phyloP scores from a whole-genome alignment of 1,140 invertebrate genomes.

The Aporrectodea caliginosa region DNA sequence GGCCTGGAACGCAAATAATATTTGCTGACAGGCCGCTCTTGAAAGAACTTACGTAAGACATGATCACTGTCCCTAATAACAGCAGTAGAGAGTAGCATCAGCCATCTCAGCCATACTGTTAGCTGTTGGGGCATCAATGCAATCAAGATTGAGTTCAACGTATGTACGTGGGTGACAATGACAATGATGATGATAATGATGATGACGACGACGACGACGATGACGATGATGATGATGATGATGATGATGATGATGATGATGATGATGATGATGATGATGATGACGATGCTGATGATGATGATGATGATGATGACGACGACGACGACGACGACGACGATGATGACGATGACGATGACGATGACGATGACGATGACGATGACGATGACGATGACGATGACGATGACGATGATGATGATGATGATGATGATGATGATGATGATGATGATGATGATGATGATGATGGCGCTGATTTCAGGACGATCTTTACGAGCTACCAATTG shows the following conservation, averaged over 20 bases:
- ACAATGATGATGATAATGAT: background rate
- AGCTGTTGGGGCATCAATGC: too few relatives aligned
- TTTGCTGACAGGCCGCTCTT: too few relatives aligned
- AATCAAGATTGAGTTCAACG: too few relatives aligned
- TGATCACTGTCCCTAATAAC: too few relatives aligned
- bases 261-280: background rate
- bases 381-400: background rate
- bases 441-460: constrained; percentile 9
- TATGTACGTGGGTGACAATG: background rate
- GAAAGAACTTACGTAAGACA: too few relatives aligned
- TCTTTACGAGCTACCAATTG: constrained; percentile 95
- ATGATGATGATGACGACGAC: background rate
- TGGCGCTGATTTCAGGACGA: constrained; percentile 2
- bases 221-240: background rate
- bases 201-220: background rate
- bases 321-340: background rate
- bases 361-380: background rate
- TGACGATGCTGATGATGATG: too few relatives aligned
- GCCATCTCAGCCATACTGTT: too few relatives aligned
- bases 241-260: background rate
- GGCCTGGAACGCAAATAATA: too few relatives aligned
- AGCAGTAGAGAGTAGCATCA: too few relatives aligned
- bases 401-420: constrained; percentile 11
- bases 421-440: constrained; percentile 19
- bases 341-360: background rate